Conservation (phyloP, 2,113 vertebrate species). For the Perccottus glenii region DNA sequence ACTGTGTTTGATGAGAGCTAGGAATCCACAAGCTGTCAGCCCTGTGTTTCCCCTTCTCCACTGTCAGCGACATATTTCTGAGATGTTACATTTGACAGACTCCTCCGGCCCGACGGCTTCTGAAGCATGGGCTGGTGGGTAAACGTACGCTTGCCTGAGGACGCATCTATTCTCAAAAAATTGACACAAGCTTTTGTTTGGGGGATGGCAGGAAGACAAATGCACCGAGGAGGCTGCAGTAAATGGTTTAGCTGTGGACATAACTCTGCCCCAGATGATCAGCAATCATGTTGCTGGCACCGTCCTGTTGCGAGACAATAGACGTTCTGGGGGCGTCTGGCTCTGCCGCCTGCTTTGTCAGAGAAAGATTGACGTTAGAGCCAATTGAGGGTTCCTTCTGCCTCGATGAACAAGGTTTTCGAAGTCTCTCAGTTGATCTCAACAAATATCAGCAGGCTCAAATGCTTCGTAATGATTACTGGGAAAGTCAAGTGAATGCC, state of each 20-base stretch:
- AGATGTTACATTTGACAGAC: conserved; percentile 62
- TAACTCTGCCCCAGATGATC: conserved; percentile 66
- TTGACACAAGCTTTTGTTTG: conserved; percentile 58
- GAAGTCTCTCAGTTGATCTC: conserved; percentile 14
- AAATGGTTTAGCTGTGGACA: conserved; percentile 42
- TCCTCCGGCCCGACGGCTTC: conserved; percentile 64
- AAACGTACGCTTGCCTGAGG: conserved; percentile 49
- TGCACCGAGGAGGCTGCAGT: conserved; percentile 21
- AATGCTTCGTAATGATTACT: conserved; percentile 33
- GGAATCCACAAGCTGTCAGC: conserved; percentile 43
- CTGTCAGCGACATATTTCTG: conserved; percentile 44
- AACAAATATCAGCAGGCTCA: conserved; percentile 14
- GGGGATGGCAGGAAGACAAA: conserved; percentile 54
- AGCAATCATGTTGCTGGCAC: conserved; percentile 57
- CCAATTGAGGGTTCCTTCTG: conserved; percentile 34
- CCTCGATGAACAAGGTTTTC: conserved; percentile 25
- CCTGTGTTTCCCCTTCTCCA: conserved; percentile 30
- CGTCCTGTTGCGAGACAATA: conserved; percentile 1
- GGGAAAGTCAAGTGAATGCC: conserved; percentile 22
- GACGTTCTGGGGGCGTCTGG: conserved; percentile 12
- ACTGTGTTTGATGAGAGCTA: conserved; percentile 36
- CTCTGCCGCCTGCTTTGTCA: conserved; percentile 13
- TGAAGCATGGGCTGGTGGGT: conserved; percentile 59
- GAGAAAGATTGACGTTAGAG: conserved; percentile 5
- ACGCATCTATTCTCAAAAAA: conserved; percentile 55